Evolutionary conservation across 2,113 vertebrate species (phyloP).

Genomic region (Brachyistius frenatus): DNA sequence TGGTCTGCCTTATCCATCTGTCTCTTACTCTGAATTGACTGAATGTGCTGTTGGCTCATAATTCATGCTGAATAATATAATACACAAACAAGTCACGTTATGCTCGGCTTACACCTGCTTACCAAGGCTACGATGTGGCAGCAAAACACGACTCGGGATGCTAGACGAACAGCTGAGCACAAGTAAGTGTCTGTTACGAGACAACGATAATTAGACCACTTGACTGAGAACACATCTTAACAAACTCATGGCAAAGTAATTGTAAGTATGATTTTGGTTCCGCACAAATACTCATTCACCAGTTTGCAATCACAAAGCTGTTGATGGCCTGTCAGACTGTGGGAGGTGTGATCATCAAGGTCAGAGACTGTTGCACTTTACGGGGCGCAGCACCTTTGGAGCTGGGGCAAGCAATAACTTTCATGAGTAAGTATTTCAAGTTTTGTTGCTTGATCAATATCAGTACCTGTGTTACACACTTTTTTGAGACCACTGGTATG

Average conservation of each 20-base stretch:
- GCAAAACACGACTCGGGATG: conserved; percentile 9
- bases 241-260: not conserved
- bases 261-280: not conserved
- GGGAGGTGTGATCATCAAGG: not conserved
- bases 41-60: conserved; percentile 20
- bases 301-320: not conserved
- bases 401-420: too few species aligned
- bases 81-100: conserved; percentile 37
- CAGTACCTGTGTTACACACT: too few species aligned
- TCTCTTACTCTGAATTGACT: conserved; percentile 28
- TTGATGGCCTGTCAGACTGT: not conserved
- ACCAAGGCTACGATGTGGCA: conserved; percentile 11
- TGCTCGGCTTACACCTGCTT: conserved; percentile 36
- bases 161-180: not conserved
- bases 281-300: too few species aligned
- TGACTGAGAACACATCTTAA: not conserved
- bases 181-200: conserved; percentile 4
- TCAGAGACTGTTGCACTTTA: too few species aligned
- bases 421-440: not conserved
- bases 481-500: too few species aligned
- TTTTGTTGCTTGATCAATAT: too few species aligned
- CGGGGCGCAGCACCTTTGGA: too few species aligned
- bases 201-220: not conserved
- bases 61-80: conserved; percentile 31
- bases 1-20: conserved; percentile 41